Base-by-base conservation (phyloP, 2,888 invertebrate species). In the Taenaris catops region DNA sequence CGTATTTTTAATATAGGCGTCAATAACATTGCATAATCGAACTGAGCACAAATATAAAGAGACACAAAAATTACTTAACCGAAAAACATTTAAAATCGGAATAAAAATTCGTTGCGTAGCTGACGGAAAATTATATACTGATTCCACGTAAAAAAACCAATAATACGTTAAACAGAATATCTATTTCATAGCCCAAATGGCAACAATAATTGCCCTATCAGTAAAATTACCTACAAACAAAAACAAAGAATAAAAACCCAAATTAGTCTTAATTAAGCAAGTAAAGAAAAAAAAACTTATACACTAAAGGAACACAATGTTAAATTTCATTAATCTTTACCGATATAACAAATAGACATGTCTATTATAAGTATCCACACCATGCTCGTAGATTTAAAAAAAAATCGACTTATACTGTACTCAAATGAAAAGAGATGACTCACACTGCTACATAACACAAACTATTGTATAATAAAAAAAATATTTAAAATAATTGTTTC, bases 291-390 rank as follows among this genome's bases (percentile, higher is more conserved):
- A n/a, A n/a, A 34, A 17, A 8, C 31, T 32, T 41, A 40, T 10
- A 24, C 7, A 8, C 38, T 43, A 46, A 35, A 46, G 36, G 43
- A 46, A 46, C 46, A 46, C 29, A 43, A 25, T 11, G 34, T 20
- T 25, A 34, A 29, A 26, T 23, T 9, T 24, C 19, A 24, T 19
- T 34, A 25, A 32, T 32, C 32, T 11, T 32, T 24, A 32, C 24
- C 11, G 5, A 16, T 9, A 31, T 14, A 1, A 9, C 10, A 18
- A 10, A 1, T 5, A 11, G 4, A 6, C 4, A 9, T 6, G 3
- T 7, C 16, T 4, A 1, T 11, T 5, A n/a, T n/a, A n/a, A n/a
- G n/a, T n/a, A n/a, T n/a, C n/a, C n/a, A n/a, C n/a, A n/a, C n/a
- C n/a, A n/a, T n/a, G n/a, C n/a, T n/a, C n/a, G n/a, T n/a, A n/a